These are phyloP conservation scores for Tetragnatha versicolor DNA, from an alignment of 1,140 invertebrate species.

Conservation along the genomic window DNA sequence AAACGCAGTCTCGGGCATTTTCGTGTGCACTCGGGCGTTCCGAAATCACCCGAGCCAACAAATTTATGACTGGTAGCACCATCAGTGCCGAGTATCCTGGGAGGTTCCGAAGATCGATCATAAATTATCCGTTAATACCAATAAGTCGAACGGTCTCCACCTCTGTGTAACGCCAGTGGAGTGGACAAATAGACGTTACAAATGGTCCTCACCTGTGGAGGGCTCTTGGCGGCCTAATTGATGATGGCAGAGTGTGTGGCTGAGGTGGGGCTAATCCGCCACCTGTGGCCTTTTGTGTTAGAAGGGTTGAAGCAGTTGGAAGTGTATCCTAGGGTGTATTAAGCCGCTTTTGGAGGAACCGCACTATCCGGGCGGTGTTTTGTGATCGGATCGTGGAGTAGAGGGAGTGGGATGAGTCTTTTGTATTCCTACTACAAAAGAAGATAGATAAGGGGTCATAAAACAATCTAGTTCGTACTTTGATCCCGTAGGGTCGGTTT, in stretches of 20 bases:
- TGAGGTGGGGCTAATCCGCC: not conserved
- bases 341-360: too few relatives aligned
- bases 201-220: conserved; percentile 11
- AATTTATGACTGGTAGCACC: conserved; percentile 8
- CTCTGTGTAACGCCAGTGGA: conserved; percentile 23
- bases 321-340: not conserved
- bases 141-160: conserved; percentile 23
- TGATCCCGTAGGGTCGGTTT: too few relatives aligned
- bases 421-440: too few relatives aligned
- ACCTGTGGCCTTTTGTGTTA: not conserved
- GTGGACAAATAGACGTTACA: conserved; percentile 22
- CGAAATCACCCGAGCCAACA: not conserved
- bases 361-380: too few relatives aligned
- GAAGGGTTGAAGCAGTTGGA: not conserved
- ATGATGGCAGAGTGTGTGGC: conserved; percentile 6
- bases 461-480: too few relatives aligned
- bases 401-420: too few relatives aligned
- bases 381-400: too few relatives aligned
- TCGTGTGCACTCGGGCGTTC: not conserved
- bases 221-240: not conserved
- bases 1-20: too few relatives aligned
- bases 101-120: conserved; percentile 27
- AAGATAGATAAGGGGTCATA: too few relatives aligned
- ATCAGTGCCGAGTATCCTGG: not conserved
- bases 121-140: conserved; percentile 45